Evolutionary conservation across 2,888 invertebrate genomes (phyloP), one percentile per base, ranked within the genome.

Genomic region (Drosophila kambysellisi): DNA sequence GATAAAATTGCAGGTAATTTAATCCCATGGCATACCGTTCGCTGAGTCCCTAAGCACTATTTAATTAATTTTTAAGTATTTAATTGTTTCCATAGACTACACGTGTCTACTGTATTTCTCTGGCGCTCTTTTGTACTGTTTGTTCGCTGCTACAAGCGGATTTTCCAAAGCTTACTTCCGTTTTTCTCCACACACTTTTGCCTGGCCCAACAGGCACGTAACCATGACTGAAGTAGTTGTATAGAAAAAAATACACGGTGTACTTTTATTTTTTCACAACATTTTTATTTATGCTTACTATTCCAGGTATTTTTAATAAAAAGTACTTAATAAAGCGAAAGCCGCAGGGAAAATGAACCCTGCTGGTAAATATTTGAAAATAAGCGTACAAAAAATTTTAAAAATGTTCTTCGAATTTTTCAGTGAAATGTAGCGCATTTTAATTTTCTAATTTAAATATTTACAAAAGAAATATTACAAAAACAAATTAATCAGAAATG

Each of bases 31-130:
- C 29, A 43, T 9, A 30, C 39, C 8, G n/a, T 41, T 67, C 39
- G 29, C 33, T 50, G 11, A 61, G 61, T 51, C 59, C 51, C 62
- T 51, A 59, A 74, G 32, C 48, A 50, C 11, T 50, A 46, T 74
- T 79, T 58, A 63, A 59, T 68, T 78, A 57, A 20, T 63, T 76
- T 59, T 54, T 41, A 52, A 66, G 46, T 46, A 37, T 74, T 51
- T 39, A 39, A 30, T 59, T 67, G 64, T 30, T 52, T 76, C n/a
- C 17, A 33, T 43, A 48, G 58, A 29, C 58, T 12, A 46, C 69
- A 68, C 51, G 37, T 57, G 39, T 51, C 39, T 56, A 20, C 30
- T 41, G 39, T 41, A 30, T 30, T n/a, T 67, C 46, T 30, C 7
- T 30, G 17, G 30, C 2, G 25, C 9, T 52, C 63, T 2, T 62